Evolutionary conservation across 2,797 vertebrate genomes (phyloP).

Genomic region (Enteromius argenteus): DNA sequence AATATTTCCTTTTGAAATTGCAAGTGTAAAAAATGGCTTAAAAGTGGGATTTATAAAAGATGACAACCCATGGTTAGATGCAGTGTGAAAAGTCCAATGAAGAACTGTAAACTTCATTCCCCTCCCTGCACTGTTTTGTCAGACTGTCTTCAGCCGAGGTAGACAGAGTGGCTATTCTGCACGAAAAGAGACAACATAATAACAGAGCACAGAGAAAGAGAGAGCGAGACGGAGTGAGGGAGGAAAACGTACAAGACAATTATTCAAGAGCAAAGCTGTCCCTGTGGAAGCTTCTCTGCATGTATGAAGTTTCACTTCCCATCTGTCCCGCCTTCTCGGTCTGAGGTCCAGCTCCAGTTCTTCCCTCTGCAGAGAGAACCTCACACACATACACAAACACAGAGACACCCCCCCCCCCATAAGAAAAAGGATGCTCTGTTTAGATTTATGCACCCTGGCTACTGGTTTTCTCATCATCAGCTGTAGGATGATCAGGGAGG

Average conservation of each 20-base stretch:
- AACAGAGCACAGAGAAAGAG: conserved; percentile 46
- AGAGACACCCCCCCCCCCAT: no score
- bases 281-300: conserved; percentile 46
- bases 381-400: conserved; percentile 46
- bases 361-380: conserved; percentile 56
- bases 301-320: conserved; percentile 73
- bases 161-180: conserved; percentile 55
- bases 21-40: background rate
- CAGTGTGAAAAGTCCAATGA: background rate
- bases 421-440: conserved; percentile 46
- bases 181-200: conserved; percentile 57
- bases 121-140: conserved; percentile 48
- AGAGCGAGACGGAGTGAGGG: conserved; percentile 18
- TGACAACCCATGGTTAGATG: background rate
- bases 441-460: conserved; percentile 56
- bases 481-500: conserved; percentile 54
- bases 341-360: conserved; percentile 63
- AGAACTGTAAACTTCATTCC: conserved; percentile 41
- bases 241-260: conserved; percentile 52
- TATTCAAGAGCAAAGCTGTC: conserved; percentile 57
- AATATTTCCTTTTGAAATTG: background rate
- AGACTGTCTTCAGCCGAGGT: conserved; percentile 50
- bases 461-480: conserved; percentile 56
- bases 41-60: conserved; percentile 1
- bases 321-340: conserved; percentile 71